Conservation (phyloP, 2,797 vertebrate species). For the Rhadinocentrus ornatus region DNA sequence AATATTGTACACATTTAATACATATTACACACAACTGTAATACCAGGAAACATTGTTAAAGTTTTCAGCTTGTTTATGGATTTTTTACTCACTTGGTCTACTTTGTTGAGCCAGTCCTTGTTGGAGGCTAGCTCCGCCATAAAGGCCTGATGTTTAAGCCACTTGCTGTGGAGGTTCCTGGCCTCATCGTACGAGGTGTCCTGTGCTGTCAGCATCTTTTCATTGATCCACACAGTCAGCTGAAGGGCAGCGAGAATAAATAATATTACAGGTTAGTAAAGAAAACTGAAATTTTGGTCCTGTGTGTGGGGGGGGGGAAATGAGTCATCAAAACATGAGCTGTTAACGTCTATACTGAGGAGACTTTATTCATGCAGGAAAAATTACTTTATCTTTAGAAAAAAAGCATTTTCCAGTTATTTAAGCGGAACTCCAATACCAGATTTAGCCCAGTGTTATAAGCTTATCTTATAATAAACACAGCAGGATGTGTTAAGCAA, state of each 20-base stretch:
- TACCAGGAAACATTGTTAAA: too few species aligned
- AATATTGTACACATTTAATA: too few species aligned
- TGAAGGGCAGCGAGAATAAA: slow-evolving; percentile 54
- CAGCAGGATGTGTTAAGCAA: slow-evolving; percentile 16
- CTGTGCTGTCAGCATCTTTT: slow-evolving; percentile 96
- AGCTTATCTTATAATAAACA: slow-evolving; percentile 13
- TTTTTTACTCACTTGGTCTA: slow-evolving; percentile 82
- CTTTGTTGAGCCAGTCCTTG: slow-evolving; percentile 90
- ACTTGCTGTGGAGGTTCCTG: slow-evolving; percentile 93
- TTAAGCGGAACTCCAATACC: slow-evolving; percentile 37
- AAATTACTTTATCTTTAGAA: slow-evolving; percentile 42
- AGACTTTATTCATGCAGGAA: background rate
- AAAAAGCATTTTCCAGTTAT: slow-evolving; percentile 47
- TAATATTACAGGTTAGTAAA: slow-evolving; percentile 15
- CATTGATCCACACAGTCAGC: slow-evolving; percentile 96
- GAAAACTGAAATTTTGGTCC: slow-evolving; percentile 1
- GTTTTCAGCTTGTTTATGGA: background rate
- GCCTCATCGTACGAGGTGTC: slow-evolving; percentile 92
- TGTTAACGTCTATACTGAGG: slow-evolving; percentile 30
- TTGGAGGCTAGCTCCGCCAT: slow-evolving; percentile 94
- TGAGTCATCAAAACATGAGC: slow-evolving; percentile 40
- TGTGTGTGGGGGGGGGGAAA: background rate
- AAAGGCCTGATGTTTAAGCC: slow-evolving; percentile 97
- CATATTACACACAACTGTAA: too few species aligned
- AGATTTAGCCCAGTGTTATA: slow-evolving; percentile 17